Percentiles rank a stretch among this genome's conserved stretches.
phyloP scores from a whole-genome alignment of 2,888 invertebrate species.

The Helleia helle region DNA sequence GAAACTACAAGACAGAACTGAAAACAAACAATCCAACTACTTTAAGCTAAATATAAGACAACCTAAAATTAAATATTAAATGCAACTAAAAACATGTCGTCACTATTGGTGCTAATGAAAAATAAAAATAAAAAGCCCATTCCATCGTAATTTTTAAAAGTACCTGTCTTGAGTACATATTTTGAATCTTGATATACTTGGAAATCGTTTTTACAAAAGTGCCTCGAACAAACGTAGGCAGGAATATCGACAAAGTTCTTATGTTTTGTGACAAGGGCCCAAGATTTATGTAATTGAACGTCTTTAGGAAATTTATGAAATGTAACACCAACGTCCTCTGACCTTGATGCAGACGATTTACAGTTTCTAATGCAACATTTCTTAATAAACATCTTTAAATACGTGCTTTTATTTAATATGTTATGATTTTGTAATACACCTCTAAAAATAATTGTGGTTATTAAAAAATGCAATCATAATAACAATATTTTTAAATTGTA shows the following conservation, averaged over 20 bases:
- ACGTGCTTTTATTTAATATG: too few relatives aligned
- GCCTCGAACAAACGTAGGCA: slow-evolving; percentile 82
- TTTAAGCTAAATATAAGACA: too few relatives aligned
- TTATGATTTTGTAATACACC: too few relatives aligned
- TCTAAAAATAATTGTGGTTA: too few relatives aligned
- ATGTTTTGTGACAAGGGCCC: slow-evolving; percentile 78
- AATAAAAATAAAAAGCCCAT: slow-evolving; percentile 4
- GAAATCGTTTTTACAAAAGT: slow-evolving; percentile 83
- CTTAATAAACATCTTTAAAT: slow-evolving; percentile 71
- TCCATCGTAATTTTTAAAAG: too few relatives aligned
- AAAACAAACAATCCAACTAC: too few relatives aligned
- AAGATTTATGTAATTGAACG: slow-evolving; percentile 70
- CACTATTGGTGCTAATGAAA: not conserved
- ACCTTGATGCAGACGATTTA: slow-evolving; percentile 74
- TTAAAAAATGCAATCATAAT: too few relatives aligned
- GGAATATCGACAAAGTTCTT: slow-evolving; percentile 66
- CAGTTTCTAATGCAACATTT: slow-evolving; percentile 78
- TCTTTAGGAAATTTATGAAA: slow-evolving; percentile 84
- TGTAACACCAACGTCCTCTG: slow-evolving; percentile 80
- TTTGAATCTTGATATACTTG: slow-evolving; percentile 79
- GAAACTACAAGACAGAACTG: too few relatives aligned
- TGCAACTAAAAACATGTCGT: too few relatives aligned
- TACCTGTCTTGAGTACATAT: slow-evolving; percentile 78
- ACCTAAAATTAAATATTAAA: too few relatives aligned
- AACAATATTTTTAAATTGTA: too few relatives aligned